Conservation (phyloP, 2,113 vertebrate species). For the Typhlomys cinereus region DNA sequence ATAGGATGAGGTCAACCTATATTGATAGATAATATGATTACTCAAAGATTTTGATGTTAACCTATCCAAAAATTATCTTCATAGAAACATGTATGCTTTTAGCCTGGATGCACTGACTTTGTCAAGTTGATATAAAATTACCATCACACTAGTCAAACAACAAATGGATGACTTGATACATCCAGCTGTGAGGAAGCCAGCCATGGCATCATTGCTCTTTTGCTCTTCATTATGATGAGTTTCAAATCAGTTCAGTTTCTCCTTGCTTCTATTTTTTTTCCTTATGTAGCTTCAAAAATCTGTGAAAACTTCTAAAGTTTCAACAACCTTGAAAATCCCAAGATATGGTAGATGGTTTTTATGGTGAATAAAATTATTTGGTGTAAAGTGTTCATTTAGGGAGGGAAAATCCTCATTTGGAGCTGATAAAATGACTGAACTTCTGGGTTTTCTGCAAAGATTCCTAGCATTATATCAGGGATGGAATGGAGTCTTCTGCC, state of each 20-base stretch:
- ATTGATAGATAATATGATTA: background rate
- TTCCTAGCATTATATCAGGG: background rate
- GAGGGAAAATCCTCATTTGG: background rate
- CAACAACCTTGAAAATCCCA: constrained; percentile 15
- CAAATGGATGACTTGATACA: background rate
- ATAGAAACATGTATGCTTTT: background rate
- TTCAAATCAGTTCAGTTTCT: background rate
- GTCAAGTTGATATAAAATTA: background rate
- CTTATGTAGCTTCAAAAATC: too few species aligned
- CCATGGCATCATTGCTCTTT: background rate
- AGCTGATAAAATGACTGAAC: background rate
- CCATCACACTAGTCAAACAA: background rate
- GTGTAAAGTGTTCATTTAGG: constrained; percentile 35
- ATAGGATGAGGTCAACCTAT: background rate
- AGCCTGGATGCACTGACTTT: background rate
- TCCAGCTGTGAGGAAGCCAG: background rate
- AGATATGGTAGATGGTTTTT: constrained; percentile 27
- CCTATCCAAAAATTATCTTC: background rate
- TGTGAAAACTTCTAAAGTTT: constrained; percentile 12
- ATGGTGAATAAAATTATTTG: constrained; percentile 28
- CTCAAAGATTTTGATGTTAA: background rate
- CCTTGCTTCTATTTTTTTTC: background rate
- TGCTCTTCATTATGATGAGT: background rate
- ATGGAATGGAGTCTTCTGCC: too few species aligned
- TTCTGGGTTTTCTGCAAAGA: background rate